Base-by-base conservation (phyloP, 2,888 invertebrate species). In the Drosophila aldrichi region DNA sequence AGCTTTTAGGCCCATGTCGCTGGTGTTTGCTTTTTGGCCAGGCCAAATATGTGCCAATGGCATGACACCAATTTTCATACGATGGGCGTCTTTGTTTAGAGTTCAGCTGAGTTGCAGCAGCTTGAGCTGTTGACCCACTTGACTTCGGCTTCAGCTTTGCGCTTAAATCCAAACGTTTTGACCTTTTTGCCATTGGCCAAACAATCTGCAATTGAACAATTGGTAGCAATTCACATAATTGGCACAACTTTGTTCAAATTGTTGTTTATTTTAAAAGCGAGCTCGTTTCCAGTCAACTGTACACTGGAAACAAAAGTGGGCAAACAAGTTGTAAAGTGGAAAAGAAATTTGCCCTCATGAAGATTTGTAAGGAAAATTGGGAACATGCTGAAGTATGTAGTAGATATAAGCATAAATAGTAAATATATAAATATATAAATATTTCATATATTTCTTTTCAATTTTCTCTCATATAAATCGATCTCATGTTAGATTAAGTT, bases 21-120 rank as follows among this genome's bases (percentile, higher is more conserved):
- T 32, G 32, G 32, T 66, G 64, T 71, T 76, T 76, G 56, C 60
- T 32, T 65, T 73, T 85, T 74, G 76, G 81, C 70, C 64, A 51
- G 73, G 72, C 77, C 77, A 91, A 84, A 54, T 36, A 90, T 90
- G 86, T 90, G 90, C 91, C 90, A 90, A 90, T 90, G 90, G 82
- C 91, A 85, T 86, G 91, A 89, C 90, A 90, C 82, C 87, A 82
- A 91, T 90, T 88, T 83, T 63, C 74, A 69, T 70, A 67, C 57
- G 57, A 72, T 74, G 71, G 67, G 60, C 78, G 69, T 69, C 63
- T 74, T 79, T 77, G 76, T 71, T 79, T 64, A 49, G 79, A 77
- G 79, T 77, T 77, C 79, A 72, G 48, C 66, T 61, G 60, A 22
- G 20, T 22, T 22, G 20, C 20, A 22, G 20, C 29, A 10, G 41